Evolutionary conservation across 2,113 vertebrate genomes (phyloP).

Genomic region (Sinocyclocheilus maitianheensis): DNA sequence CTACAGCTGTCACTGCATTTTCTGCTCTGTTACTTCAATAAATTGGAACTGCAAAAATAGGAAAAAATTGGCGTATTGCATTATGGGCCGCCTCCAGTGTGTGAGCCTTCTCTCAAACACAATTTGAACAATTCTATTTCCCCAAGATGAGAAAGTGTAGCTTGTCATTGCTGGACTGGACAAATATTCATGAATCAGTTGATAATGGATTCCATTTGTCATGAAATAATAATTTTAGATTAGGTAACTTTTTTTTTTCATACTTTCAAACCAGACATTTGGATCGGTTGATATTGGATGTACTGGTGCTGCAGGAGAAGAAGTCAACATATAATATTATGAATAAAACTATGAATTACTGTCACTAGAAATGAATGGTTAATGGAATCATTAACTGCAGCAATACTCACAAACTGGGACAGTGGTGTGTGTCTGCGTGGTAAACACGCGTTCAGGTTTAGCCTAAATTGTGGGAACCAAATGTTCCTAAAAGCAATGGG

Average conservation of each 20-base stretch:
- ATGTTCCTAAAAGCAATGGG: background rate
- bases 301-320: background rate
- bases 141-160: constrained; percentile 82
- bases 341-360: constrained; percentile 47
- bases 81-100: constrained; percentile 86
- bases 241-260: constrained; percentile 41
- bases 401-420: constrained; percentile 5
- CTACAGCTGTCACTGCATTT: constrained; percentile 99
- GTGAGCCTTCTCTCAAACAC: constrained; percentile 87
- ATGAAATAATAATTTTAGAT: constrained; percentile 70
- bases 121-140: constrained; percentile 84
- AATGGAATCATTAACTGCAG: constrained; percentile 45
- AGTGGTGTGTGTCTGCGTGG: background rate
- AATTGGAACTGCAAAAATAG: constrained; percentile 87
- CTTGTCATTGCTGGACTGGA: constrained; percentile 87
- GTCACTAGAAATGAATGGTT: constrained; percentile 41
- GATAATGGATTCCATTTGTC: constrained; percentile 72
- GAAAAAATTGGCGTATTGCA: constrained; percentile 88
- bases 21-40: constrained; percentile 99
- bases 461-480: background rate
- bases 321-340: constrained; percentile 30
- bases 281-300: constrained; percentile 40
- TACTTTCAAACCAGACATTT: constrained; percentile 48
- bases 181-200: constrained; percentile 84
- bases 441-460: background rate